A percentile compares a stretch with the other conserved stretches of the same genome.
These are phyloP conservation scores for Standfussiana lucernea DNA, from an alignment of 2,888 invertebrate genomes.

Conservation along the genomic window DNA sequence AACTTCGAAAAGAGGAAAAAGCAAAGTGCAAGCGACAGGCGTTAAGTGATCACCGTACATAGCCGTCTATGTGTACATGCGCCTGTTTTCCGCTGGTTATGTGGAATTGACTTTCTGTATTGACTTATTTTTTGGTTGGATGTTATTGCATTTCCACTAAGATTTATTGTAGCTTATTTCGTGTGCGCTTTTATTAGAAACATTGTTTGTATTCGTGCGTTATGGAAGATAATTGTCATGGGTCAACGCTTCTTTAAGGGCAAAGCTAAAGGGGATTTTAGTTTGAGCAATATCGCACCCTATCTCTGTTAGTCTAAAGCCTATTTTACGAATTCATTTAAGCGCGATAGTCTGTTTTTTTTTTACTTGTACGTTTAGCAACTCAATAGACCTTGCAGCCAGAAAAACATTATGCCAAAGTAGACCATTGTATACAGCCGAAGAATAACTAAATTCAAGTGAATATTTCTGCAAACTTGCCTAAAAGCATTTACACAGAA, in stretches of 20 bases:
- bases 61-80: not conserved
- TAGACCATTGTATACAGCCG: slow-evolving; percentile 21
- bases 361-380: not conserved
- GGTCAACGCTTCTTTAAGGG: slow-evolving; percentile 17
- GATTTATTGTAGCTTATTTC: slow-evolving; percentile 47
- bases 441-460: slow-evolving; percentile 37
- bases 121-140: not conserved
- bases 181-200: slow-evolving; percentile 40
- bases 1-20: too few relatives aligned
- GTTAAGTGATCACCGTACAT: not conserved
- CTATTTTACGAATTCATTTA: not conserved
- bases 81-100: not conserved
- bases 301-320: not conserved
- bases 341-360: not conserved
- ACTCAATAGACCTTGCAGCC: not conserved
- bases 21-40: too few relatives aligned
- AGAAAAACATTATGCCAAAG: slow-evolving; percentile 11
- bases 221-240: slow-evolving; percentile 29
- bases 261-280: not conserved
- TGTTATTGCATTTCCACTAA: slow-evolving; percentile 55
- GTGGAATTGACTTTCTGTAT: slow-evolving; percentile 4
- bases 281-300: not conserved
- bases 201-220: slow-evolving; percentile 25
- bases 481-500: slow-evolving; percentile 54
- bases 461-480: slow-evolving; percentile 38